Percentiles rank a stretch among this genome's conserved stretches.
phyloP scores from a whole-genome alignment of 2,888 invertebrate genomes.

The Drosophila multiciliata region DNA sequence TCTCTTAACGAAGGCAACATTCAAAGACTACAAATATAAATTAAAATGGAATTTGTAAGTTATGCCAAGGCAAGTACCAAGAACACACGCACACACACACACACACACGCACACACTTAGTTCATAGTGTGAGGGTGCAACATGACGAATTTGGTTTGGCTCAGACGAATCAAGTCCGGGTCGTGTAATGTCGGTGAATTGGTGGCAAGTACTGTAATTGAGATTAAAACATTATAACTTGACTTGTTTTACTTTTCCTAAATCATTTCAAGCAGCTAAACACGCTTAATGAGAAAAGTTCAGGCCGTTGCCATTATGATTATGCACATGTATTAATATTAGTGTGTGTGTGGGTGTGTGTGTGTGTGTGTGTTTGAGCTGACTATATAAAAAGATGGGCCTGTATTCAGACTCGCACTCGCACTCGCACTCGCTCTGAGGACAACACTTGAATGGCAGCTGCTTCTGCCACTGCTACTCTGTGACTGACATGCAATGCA shows the following conservation, averaged over 20 bases:
- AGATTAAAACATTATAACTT: conserved; percentile 80
- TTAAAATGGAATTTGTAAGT: conserved; percentile 79
- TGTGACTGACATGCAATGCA: conserved; percentile 72
- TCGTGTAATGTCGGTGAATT: conserved; percentile 37
- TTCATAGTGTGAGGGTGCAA: neutral
- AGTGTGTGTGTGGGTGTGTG: conserved; percentile 17
- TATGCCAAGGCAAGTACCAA: conserved; percentile 68
- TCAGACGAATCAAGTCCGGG: conserved; percentile 16
- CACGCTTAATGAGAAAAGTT: conserved; percentile 80
- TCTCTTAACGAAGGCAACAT: conserved; percentile 62
- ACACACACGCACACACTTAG: neutral
- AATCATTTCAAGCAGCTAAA: conserved; percentile 81
- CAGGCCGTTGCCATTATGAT: conserved; percentile 69
- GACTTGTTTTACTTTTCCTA: conserved; percentile 79
- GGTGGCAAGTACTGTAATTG: conserved; percentile 79
- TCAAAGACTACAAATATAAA: conserved; percentile 73
- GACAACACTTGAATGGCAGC: conserved; percentile 72
- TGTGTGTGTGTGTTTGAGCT: conserved; percentile 19
- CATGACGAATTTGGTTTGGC: conserved; percentile 17
- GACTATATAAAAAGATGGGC: conserved; percentile 43
- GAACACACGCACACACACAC: conserved; percentile 1
- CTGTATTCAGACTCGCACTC: conserved; percentile 34
- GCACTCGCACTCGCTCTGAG: conserved; percentile 27
- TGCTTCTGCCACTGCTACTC: conserved; percentile 45
- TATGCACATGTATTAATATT: conserved; percentile 49